Evolutionary conservation across 2,113 vertebrate species (phyloP).

Genomic region (Axis porcinus): DNA sequence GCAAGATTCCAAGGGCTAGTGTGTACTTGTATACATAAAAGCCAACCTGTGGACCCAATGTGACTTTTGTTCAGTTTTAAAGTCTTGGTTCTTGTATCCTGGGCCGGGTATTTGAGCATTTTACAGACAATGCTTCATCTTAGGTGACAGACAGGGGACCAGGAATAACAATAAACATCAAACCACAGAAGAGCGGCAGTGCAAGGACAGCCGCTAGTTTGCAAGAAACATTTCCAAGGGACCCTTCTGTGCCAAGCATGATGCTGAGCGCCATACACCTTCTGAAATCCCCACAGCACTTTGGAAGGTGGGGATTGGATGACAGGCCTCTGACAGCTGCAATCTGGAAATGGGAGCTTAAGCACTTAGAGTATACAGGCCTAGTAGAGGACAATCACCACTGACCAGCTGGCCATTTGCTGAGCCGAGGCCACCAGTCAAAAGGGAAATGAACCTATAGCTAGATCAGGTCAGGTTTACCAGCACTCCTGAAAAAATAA

Average conservation of each 20-base stretch:
- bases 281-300: no score
- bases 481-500: background rate
- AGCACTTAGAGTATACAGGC: background rate
- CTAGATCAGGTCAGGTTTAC: background rate
- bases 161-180: background rate
- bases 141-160: background rate
- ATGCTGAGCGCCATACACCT: accelerated
- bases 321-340: background rate
- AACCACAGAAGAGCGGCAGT: background rate
- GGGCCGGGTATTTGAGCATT: background rate
- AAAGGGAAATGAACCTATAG: background rate
- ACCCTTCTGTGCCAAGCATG: background rate
- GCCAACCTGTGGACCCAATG: background rate
- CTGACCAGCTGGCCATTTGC: background rate
- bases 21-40: background rate
- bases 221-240: background rate
- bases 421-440: background rate
- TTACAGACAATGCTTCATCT: background rate
- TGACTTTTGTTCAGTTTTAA: background rate
- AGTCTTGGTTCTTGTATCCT: background rate
- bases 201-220: background rate
- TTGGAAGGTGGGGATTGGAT: background rate
- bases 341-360: background rate
- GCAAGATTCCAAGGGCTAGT: background rate
- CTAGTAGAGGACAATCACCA: background rate